Conservation (phyloP, 2,113 vertebrate genomes). For the Odocoileus virginianus region DNA sequence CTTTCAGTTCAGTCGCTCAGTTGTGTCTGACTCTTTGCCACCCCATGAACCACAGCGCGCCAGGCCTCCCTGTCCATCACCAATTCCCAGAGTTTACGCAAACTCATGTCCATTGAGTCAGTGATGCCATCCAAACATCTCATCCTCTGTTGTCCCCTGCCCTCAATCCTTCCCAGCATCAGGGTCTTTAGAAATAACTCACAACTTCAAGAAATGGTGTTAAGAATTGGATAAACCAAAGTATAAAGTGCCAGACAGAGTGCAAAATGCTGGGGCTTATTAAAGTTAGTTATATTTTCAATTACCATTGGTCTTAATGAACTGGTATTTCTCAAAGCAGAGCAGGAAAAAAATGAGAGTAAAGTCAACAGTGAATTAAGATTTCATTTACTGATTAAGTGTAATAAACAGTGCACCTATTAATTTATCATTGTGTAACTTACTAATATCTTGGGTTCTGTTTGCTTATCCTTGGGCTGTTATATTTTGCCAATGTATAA, state of each 20-base stretch:
- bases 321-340: conserved; percentile 3
- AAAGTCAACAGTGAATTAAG: conserved; percentile 45
- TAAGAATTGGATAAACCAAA: conserved; percentile 11
- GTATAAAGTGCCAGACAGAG: background rate
- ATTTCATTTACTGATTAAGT: conserved; percentile 43
- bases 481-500: conserved; percentile 38
- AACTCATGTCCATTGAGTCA: background rate
- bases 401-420: background rate
- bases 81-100: background rate
- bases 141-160: background rate
- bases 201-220: background rate
- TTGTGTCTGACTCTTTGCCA: accelerated
- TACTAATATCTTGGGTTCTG: background rate
- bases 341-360: background rate
- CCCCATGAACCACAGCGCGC: background rate
- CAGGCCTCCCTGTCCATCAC: background rate
- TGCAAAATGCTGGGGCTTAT: background rate
- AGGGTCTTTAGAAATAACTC: background rate
- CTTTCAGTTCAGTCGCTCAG: background rate
- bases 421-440: background rate
- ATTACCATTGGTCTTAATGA: conserved; percentile 3
- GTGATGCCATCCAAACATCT: background rate
- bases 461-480: conserved; percentile 22
- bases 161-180: background rate
- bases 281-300: conserved; percentile 37